Percentiles rank a stretch among this genome's conserved stretches.
Conservation (phyloP, 37 sponge, comb jelly and placozoan species). For the Tethya wilhelma region DNA sequence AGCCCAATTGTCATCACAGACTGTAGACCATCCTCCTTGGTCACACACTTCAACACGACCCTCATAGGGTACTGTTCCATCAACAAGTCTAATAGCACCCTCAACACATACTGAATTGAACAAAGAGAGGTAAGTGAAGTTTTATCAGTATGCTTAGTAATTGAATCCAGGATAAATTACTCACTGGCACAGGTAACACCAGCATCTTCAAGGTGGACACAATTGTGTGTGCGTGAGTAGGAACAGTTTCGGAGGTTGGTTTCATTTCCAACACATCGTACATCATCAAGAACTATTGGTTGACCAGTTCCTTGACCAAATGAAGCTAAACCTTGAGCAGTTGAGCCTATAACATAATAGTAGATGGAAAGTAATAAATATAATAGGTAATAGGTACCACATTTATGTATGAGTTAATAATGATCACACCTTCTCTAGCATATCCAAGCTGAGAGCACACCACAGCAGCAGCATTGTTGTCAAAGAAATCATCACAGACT, state of each 20-base stretch:
- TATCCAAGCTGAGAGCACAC: slow-evolving; percentile 43
- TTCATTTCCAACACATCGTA: slow-evolving; percentile 14
- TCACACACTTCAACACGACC: slow-evolving; percentile 45
- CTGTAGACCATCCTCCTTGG: slow-evolving; percentile 15
- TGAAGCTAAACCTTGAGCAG: no score
- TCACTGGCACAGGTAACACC: slow-evolving; percentile 20
- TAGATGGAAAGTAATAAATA: no score
- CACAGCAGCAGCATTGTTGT: slow-evolving; percentile 4
- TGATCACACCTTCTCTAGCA: background rate
- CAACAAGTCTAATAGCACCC: no score
- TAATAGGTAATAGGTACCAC: no score
- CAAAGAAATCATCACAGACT: slow-evolving; percentile 26
- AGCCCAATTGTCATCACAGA: slow-evolving; percentile 36
- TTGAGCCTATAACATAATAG: no score
- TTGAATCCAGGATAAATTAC: no score
- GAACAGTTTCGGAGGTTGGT: background rate
- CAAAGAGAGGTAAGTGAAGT: no score
- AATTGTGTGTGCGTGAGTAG: background rate
- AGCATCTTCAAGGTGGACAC: slow-evolving; percentile 32
- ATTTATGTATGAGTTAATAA: no score
- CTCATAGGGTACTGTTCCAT: background rate
- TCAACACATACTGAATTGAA: no score
- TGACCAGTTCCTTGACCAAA: slow-evolving; percentile 1
- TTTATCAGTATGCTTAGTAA: background rate
- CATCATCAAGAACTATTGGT: slow-evolving; percentile 10